Conservation (phyloP, 2,888 invertebrate species). For the Caenorhabditis zanzibari region DNA sequence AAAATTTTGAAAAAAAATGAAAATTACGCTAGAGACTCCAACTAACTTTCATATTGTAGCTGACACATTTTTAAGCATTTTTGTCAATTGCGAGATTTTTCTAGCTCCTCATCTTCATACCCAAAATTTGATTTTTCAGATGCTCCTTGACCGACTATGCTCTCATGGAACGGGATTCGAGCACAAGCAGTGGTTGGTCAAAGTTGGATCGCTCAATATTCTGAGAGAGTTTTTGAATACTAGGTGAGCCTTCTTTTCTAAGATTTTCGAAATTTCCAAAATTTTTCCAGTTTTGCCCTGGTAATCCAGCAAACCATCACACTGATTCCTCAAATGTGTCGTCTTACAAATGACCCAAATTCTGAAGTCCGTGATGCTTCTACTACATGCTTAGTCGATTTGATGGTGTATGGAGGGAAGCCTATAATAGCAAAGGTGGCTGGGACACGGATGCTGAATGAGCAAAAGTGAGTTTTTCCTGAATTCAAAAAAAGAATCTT, state of each 20-base stretch:
- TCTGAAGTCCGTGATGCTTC: constrained; percentile 59
- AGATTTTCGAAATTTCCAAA: background rate
- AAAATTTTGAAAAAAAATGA: too few species aligned
- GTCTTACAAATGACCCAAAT: constrained; percentile 61
- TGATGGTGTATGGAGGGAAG: constrained; percentile 71
- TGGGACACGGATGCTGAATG: constrained; percentile 37
- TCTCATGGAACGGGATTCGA: constrained; percentile 46
- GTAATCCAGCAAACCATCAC: constrained; percentile 53
- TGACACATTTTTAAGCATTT: too few species aligned
- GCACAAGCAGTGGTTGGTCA: constrained; percentile 64
- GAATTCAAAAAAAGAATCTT: background rate
- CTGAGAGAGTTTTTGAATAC: constrained; percentile 54
- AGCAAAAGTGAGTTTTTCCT: constrained; percentile 60
- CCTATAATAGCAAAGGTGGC: constrained; percentile 45
- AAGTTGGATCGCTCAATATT: constrained; percentile 56
- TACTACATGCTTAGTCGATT: constrained; percentile 73
- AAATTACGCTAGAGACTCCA: too few species aligned
- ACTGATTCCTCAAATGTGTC: constrained; percentile 49
- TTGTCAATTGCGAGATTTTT: constrained; percentile 12
- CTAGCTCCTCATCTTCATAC: background rate
- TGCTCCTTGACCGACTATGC: constrained; percentile 52
- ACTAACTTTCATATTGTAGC: too few species aligned
- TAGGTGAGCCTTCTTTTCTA: constrained; percentile 17
- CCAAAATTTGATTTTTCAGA: constrained; percentile 25
- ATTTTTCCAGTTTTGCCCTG: constrained; percentile 53